Percentiles rank a stretch among this genome's conserved stretches.
phyloP scores from a whole-genome alignment of 1,140 invertebrate genomes.

The Eriocheir sinensis region DNA sequence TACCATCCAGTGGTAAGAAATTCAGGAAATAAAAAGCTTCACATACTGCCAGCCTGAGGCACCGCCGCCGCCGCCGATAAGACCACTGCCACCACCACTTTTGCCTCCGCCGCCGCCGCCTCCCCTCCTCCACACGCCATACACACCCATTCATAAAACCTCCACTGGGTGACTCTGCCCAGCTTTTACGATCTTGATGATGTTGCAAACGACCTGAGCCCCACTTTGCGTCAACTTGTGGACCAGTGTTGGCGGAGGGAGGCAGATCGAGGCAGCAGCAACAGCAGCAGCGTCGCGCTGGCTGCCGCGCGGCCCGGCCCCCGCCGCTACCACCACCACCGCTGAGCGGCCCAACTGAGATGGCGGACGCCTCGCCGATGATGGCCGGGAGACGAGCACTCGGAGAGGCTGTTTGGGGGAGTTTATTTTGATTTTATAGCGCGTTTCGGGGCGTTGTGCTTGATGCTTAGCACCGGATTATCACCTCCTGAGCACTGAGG shows the following conservation, averaged over 20 bases:
- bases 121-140: slow-evolving; percentile 8
- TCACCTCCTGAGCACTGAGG: slow-evolving; percentile 55
- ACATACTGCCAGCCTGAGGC: background rate
- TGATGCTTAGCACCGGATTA: slow-evolving; percentile 74
- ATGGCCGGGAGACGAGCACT: slow-evolving; percentile 67
- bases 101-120: background rate
- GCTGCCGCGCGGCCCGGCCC: background rate
- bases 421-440: slow-evolving; percentile 76
- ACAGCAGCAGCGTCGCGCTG: background rate
- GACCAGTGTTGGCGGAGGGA: slow-evolving; percentile 17
- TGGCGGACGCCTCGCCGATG: slow-evolving; percentile 70
- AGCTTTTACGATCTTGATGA: slow-evolving; percentile 73
- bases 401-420: slow-evolving; percentile 41
- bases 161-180: slow-evolving; percentile 71
- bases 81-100: background rate
- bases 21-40: background rate
- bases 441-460: slow-evolving; percentile 61
- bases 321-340: background rate
- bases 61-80: background rate
- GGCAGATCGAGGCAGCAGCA: slow-evolving; percentile 34
- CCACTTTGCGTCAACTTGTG: slow-evolving; percentile 70
- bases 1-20: background rate
- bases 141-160: slow-evolving; percentile 69
- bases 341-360: slow-evolving; percentile 58
- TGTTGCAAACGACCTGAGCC: slow-evolving; percentile 69